phyloP scores from a whole-genome alignment of 2,113 vertebrate species.

The Tyto alba region DNA sequence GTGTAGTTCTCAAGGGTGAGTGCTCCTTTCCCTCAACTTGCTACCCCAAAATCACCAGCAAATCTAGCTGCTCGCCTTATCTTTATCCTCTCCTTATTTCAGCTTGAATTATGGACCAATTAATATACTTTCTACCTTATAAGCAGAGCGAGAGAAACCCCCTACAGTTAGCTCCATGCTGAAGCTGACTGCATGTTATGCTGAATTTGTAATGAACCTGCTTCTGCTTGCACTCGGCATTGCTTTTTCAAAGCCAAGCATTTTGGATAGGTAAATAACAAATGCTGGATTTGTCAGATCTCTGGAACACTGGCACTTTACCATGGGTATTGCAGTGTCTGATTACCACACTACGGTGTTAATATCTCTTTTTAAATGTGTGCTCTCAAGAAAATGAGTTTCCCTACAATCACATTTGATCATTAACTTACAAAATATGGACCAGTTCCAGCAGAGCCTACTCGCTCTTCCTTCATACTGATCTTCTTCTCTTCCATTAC shows the following conservation, averaged over 20 bases:
- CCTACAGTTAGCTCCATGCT: neutral
- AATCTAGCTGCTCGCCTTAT: neutral
- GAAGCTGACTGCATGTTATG: neutral
- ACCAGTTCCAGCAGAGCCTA: neutral
- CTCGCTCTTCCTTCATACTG: neutral
- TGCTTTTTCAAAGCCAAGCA: neutral
- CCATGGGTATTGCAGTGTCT: neutral
- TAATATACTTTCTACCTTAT: neutral
- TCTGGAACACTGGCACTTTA: neutral
- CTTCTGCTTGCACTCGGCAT: neutral
- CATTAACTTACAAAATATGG: neutral
- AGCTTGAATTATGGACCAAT: slow-evolving; percentile 31
- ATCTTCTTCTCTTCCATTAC: neutral
- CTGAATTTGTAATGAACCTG: neutral
- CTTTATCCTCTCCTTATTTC: neutral
- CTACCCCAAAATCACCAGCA: neutral
- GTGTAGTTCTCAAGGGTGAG: slow-evolving; percentile 11
- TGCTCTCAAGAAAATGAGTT: neutral
- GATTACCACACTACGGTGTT: neutral
- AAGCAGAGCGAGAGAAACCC: neutral
- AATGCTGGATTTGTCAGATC: neutral
- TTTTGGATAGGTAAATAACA: slow-evolving; percentile 19
- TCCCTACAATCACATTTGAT: neutral
- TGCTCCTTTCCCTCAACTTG: neutral
- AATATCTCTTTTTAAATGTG: neutral